Evolutionary conservation across 1,140 invertebrate species (phyloP), one percentile per base, ranked within the genome.

Genomic region (Drosophila mayri): DNA sequence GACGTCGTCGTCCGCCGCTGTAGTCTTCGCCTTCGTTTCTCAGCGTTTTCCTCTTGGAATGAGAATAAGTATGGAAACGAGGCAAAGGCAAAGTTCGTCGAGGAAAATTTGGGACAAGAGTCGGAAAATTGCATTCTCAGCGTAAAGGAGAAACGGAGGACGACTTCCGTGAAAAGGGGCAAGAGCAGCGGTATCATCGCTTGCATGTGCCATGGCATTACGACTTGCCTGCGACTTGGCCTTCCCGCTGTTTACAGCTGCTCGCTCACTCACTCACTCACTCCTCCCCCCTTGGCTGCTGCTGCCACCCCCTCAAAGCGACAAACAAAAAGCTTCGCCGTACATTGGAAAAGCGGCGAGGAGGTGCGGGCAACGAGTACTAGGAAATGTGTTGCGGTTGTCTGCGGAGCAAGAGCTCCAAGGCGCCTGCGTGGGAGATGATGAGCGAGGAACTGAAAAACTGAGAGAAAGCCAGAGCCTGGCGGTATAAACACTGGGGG

Each of bases 301-400:
- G 40, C 28, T 41, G 54, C 16, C 35, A 46, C 46, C 35, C 62
- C 46, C 63, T 67, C 32, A 65, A 70, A 68, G 63, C 63, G 66
- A 70, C 66, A 70, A 70, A 70, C 66, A 70, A 70, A 80, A 84
- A 83, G 78, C 81, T 86, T 57, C 40, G 52, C 41, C 79, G 54
- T 30, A 37, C 37, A 11, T 10, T 20, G 9, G 4, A 54, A 18
- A 18, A 37, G 50, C 32, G 32, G 37, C 37, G 14, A 35, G 32
- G 50, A 37, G 18, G 32, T 22, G 50, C 28, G 50, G 35, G 50
- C 35, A 44, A 47, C 66, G 66, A 67, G 66, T 86, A 82, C 82
- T 82, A 85, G 70, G 80, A 86, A 87, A 79, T 87, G 61, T 87
- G 82, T 87, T 87, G 82, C 79, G 79, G 83, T 67, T 79, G 83